Conservation (phyloP, 2,113 vertebrate genomes). For the Brachionichthys hirsutus region DNA sequence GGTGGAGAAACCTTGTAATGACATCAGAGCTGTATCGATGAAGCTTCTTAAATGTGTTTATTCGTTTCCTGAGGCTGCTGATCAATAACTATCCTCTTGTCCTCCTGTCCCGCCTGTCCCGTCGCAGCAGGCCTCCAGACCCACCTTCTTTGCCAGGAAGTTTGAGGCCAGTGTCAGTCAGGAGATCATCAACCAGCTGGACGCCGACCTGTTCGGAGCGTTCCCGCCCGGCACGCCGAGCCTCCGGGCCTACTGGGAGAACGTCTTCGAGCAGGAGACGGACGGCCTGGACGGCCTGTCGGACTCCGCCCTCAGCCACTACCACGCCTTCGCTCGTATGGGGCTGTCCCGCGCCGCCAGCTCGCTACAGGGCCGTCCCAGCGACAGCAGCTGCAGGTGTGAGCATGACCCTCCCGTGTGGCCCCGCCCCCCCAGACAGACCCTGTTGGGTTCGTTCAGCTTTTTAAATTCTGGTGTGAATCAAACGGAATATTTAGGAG, state of each 20-base stretch:
- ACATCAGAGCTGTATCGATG: no score
- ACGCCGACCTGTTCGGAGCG: conserved; percentile 86
- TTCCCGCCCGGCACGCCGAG: conserved; percentile 77
- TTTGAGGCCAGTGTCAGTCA: conserved; percentile 96
- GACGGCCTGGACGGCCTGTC: conserved; percentile 81
- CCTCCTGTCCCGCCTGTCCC: neutral
- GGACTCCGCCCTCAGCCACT: conserved; percentile 85
- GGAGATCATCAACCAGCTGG: conserved; percentile 92
- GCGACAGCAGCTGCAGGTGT: conserved; percentile 90
- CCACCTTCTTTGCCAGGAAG: conserved; percentile 96
- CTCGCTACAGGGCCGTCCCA: conserved; percentile 77
- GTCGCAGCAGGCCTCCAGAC: conserved; percentile 88
- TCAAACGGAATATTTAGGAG: no score
- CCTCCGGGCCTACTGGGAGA: conserved; percentile 95
- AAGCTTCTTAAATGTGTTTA: no score
- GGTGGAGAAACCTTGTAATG: no score
- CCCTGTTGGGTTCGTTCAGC: no score
- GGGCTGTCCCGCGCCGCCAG: conserved; percentile 81
- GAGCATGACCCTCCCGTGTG: neutral
- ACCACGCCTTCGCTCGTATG: conserved; percentile 87
- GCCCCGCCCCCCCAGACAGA: no score
- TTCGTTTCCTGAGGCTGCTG: no score
- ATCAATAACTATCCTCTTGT: neutral
- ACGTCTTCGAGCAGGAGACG: conserved; percentile 82
- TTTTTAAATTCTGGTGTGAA: no score